Percentiles rank a stretch among this genome's conserved stretches.
Evolutionary conservation across 2,797 vertebrate genomes (phyloP).

Genomic region (Molothrus aeneus): DNA sequence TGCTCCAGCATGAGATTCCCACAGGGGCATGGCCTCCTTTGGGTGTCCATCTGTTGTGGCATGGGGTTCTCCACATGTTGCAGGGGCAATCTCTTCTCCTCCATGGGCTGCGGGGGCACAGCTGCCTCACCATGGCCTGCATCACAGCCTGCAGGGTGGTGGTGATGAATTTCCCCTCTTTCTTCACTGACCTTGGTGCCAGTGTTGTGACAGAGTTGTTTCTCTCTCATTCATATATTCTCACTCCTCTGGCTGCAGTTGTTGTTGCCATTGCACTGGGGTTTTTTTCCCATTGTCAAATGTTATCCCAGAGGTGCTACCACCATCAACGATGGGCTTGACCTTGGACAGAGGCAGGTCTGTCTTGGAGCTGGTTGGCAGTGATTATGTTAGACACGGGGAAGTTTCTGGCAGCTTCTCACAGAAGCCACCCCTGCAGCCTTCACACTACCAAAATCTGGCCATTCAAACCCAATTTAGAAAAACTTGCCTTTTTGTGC

Average conservation of each 20-base stretch:
- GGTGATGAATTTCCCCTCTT: not conserved
- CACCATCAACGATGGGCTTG: rapidly evolving
- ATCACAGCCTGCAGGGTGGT: not conserved
- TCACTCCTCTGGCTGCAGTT: not conserved
- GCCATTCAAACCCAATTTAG: too few species aligned
- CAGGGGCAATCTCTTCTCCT: not conserved
- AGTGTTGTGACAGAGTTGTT: not conserved
- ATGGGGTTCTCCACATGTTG: not conserved
- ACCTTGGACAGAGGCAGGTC: not conserved
- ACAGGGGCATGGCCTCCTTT: too few species aligned
- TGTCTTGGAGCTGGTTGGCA: not conserved
- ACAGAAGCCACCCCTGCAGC: not conserved
- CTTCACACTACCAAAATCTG: not conserved
- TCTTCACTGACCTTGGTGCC: not conserved
- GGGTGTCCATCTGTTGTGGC: too few species aligned
- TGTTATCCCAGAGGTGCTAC: not conserved
- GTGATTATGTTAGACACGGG: rapidly evolving
- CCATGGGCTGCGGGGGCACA: not conserved
- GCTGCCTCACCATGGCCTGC: not conserved
- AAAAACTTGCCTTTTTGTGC: not conserved
- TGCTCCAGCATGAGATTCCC: not conserved
- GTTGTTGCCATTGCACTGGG: not conserved
- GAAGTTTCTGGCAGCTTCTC: not conserved
- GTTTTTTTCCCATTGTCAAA: not conserved
- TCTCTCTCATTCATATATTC: not conserved